These are phyloP conservation scores for Semotilus atromaculatus DNA, from an alignment of 2,797 vertebrate genomes.

Conservation along the genomic window DNA sequence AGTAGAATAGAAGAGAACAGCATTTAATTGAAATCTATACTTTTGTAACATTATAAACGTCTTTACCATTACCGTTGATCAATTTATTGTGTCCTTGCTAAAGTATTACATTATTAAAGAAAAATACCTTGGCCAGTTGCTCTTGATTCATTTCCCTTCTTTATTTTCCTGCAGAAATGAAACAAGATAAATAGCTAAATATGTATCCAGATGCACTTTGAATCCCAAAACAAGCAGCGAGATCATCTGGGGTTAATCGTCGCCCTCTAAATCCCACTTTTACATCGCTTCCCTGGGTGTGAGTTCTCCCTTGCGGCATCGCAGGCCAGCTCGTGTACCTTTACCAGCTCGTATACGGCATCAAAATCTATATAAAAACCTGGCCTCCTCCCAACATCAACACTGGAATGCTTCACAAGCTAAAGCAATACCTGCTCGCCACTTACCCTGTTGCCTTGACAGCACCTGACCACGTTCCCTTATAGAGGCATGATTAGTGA, in stretches of 20 bases:
- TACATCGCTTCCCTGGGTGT: not conserved
- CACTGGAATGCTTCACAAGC: slow-evolving; percentile 48
- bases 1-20: not conserved
- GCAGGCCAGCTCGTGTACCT: not conserved
- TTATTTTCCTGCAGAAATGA: not conserved
- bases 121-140: not conserved
- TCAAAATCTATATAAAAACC: slow-evolving; percentile 43
- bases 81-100: not conserved
- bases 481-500: slow-evolving; percentile 57
- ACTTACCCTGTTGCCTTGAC: slow-evolving; percentile 61
- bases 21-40: not conserved
- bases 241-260: not conserved
- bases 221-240: not conserved
- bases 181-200: not conserved
- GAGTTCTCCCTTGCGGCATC: not conserved
- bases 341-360: slow-evolving; percentile 17
- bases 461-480: slow-evolving; percentile 58
- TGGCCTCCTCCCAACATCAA: slow-evolving; percentile 37
- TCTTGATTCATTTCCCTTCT: not conserved
- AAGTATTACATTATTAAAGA: not conserved
- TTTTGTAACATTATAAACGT: not conserved
- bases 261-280: not conserved
- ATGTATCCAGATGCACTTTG: not conserved
- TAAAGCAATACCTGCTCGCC: slow-evolving; percentile 52
- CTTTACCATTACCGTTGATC: not conserved